phyloP scores from a whole-genome alignment of 1,140 invertebrate genomes.

The Ylistrum balloti region DNA sequence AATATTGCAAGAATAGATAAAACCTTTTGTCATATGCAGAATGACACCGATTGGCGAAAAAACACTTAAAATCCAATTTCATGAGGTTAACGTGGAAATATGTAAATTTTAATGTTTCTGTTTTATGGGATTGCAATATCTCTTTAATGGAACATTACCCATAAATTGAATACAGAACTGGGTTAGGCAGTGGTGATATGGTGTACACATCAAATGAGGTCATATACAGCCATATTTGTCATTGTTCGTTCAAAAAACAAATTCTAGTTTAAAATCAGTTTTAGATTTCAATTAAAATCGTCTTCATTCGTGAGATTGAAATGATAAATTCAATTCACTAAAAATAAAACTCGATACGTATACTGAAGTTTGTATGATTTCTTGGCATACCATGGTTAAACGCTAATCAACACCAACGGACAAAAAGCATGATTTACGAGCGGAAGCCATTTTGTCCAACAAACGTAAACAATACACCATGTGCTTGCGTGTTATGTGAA shows the following conservation, averaged over 20 bases:
- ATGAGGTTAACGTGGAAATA: not conserved
- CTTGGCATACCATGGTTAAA: not conserved
- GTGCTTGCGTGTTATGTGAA: not conserved
- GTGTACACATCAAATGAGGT: not conserved
- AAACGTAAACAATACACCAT: constrained; percentile 19
- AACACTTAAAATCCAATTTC: not conserved
- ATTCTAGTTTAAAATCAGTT: not conserved
- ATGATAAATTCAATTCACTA: not conserved
- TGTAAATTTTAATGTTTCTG: constrained; percentile 22
- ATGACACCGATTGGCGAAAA: not conserved
- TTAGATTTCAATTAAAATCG: no score
- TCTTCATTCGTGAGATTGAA: not conserved
- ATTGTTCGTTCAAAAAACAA: not conserved
- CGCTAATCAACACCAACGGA: not conserved
- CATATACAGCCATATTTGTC: constrained; percentile 12
- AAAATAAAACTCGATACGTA: not conserved
- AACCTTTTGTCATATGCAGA: not conserved
- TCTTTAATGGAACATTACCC: not conserved
- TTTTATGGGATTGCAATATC: constrained; percentile 35
- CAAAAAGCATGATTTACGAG: constrained; percentile 7
- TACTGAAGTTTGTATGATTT: not conserved
- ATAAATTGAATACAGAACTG: not conserved
- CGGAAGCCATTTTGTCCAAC: constrained; percentile 32
- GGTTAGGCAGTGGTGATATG: not conserved
- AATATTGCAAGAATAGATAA: not conserved